Percentiles rank a stretch among this genome's conserved stretches.
These are phyloP conservation scores for Neomorphus geoffroyi DNA, from an alignment of 2,797 vertebrate genomes.

Conservation along the genomic window DNA sequence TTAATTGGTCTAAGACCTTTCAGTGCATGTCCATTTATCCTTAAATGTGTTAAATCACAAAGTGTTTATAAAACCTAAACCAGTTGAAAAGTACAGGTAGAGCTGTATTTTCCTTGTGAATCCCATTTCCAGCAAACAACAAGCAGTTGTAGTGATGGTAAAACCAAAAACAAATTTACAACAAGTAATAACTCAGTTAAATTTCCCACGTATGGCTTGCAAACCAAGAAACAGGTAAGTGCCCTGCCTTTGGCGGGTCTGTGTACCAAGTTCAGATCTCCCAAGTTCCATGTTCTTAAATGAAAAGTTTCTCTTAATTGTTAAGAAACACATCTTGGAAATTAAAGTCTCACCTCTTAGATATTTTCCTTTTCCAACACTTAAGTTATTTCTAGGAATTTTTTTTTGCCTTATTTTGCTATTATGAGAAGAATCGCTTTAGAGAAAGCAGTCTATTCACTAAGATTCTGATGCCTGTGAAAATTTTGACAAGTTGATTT, in stretches of 20 bases:
- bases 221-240: neutral
- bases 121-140: neutral
- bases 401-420: neutral
- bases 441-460: neutral
- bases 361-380: neutral
- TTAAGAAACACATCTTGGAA: neutral
- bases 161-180: neutral
- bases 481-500: slow-evolving; percentile 37
- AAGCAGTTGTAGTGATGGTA: neutral
- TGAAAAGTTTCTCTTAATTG: neutral
- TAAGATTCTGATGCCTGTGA: neutral
- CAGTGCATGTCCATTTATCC: neutral
- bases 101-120: neutral
- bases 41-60: neutral
- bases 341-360: neutral
- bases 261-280: neutral
- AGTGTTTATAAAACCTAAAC: neutral
- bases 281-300: neutral
- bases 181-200: neutral
- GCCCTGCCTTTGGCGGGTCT: neutral
- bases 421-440: neutral
- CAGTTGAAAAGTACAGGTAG: neutral
- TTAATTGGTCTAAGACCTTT: neutral
- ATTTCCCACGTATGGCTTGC: neutral
- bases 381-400: neutral